These are phyloP conservation scores for Grammomys dolichurus DNA, from an alignment of 2,113 vertebrate genomes.

Conservation along the genomic window DNA sequence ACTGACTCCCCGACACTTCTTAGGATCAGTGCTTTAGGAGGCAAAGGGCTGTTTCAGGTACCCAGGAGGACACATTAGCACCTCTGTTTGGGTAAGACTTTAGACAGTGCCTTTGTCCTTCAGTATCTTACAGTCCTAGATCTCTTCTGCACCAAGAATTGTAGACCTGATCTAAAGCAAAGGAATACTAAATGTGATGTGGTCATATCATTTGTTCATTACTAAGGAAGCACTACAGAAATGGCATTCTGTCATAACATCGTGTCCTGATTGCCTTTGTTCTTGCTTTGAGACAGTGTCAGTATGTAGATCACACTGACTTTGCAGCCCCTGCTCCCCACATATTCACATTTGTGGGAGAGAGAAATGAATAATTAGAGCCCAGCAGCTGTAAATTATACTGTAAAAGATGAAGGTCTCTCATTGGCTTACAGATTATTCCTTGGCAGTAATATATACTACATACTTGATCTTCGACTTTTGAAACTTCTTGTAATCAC, in stretches of 20 bases:
- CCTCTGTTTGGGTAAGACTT: neutral
- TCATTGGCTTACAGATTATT: neutral
- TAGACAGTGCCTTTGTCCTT: neutral
- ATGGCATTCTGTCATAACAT: neutral
- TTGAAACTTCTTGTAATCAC: neutral
- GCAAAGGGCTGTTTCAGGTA: neutral
- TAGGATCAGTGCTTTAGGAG: neutral
- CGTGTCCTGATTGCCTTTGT: neutral
- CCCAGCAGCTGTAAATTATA: neutral
- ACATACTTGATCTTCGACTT: neutral
- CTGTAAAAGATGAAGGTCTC: rapidly evolving
- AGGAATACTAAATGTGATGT: neutral
- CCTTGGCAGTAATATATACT: neutral
- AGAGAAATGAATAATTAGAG: neutral
- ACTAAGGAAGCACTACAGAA: neutral
- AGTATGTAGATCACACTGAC: neutral
- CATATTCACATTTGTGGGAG: neutral
- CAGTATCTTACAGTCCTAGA: neutral
- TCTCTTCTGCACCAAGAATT: neutral
- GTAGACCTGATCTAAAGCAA: neutral
- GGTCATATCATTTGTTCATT: neutral
- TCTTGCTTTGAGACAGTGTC: neutral
- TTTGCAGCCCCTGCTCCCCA: neutral
- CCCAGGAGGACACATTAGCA: neutral
- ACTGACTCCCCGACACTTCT: neutral